A percentile compares a stretch with the other conserved stretches of the same genome.
Conservation (phyloP, 2,113 vertebrate species). For the Pseudopodoces humilis region DNA sequence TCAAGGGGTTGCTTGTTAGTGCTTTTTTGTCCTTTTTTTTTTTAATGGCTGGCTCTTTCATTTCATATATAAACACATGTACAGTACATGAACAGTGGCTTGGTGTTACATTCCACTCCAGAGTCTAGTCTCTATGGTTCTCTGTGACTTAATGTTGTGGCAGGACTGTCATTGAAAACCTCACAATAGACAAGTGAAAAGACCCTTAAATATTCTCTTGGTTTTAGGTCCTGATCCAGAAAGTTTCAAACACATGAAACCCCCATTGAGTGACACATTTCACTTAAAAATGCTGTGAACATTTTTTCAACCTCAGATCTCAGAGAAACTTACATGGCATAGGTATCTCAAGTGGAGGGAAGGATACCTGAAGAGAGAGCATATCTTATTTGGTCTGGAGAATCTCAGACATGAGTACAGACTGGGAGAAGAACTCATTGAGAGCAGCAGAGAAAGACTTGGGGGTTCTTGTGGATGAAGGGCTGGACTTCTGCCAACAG, state of each 20-base stretch:
- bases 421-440: neutral
- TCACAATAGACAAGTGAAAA: neutral
- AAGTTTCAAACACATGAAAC: neutral
- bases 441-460: neutral
- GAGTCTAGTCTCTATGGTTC: neutral
- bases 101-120: neutral
- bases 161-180: neutral
- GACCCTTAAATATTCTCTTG: neutral
- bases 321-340: neutral
- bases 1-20: accelerated
- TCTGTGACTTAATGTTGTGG: neutral
- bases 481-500: neutral
- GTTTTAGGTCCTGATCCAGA: neutral
- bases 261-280: neutral
- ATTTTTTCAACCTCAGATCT: neutral
- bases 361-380: neutral
- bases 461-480: neutral
- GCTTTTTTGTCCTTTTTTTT: neutral
- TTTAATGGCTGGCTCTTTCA: neutral
- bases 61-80: neutral
- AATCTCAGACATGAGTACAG: neutral
- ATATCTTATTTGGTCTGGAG: neutral
- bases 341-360: neutral
- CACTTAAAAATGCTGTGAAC: neutral
- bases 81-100: neutral